Conservation (phyloP, 2,888 invertebrate species). For the Dascillus cervinus region DNA sequence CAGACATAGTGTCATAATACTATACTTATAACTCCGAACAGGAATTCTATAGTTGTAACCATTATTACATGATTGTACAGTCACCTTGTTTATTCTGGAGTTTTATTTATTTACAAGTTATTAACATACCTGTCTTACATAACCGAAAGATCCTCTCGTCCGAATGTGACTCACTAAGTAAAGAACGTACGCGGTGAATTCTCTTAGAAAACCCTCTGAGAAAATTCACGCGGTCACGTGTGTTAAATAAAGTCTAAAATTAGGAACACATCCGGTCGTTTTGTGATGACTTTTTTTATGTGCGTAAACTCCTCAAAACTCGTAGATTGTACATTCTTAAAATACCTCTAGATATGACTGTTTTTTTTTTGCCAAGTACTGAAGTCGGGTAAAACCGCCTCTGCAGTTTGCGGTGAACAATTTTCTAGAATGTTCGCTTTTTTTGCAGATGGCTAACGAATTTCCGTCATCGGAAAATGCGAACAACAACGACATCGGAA, state of each 20-base stretch:
- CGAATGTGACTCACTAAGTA: too few species aligned
- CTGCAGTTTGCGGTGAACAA: background rate
- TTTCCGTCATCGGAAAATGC: constrained; percentile 29
- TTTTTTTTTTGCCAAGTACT: background rate
- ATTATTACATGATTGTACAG: constrained; percentile 2
- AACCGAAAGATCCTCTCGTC: too few species aligned
- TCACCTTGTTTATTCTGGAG: constrained; percentile 6
- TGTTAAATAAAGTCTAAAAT: too few species aligned
- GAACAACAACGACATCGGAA: constrained; percentile 33
- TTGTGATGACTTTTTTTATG: too few species aligned
- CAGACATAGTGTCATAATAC: constrained; percentile 9
- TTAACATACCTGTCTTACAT: too few species aligned
- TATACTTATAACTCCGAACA: too few species aligned
- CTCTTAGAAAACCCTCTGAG: too few species aligned
- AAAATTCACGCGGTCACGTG: too few species aligned
- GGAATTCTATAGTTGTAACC: constrained; percentile 6
- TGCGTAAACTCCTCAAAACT: background rate
- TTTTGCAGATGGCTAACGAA: constrained; percentile 37
- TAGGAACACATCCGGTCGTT: too few species aligned
- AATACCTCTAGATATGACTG: background rate
- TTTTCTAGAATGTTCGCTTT: constrained; percentile 3
- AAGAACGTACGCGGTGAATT: too few species aligned
- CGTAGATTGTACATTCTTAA: background rate
- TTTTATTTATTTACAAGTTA: too few species aligned
- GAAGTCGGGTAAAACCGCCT: background rate